A percentile compares a stretch with the other conserved stretches of the same genome.
These are phyloP conservation scores for Helicoverpa assulta DNA, from an alignment of 2,888 invertebrate genomes.

Conservation along the genomic window DNA sequence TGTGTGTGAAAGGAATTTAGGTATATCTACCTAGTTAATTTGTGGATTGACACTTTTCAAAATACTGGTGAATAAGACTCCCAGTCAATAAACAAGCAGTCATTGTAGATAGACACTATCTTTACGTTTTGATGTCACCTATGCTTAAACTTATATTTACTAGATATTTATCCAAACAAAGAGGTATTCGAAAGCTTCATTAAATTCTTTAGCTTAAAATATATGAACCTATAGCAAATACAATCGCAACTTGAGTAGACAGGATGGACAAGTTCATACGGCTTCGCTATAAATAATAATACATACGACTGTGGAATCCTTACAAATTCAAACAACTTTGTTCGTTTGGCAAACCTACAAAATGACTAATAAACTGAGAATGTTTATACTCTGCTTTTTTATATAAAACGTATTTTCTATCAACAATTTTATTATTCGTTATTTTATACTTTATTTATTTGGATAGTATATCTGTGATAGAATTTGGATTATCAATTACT, in stretches of 20 bases:
- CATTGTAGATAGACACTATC: no score
- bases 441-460: background rate
- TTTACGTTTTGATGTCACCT: no score
- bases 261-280: conserved; percentile 46
- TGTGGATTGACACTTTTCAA: no score
- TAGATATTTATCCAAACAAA: no score
- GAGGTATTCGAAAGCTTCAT: background rate
- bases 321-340: conserved; percentile 49
- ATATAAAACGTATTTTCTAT: background rate
- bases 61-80: no score
- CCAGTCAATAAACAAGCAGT: no score
- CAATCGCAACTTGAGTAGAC: conserved; percentile 33
- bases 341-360: conserved; percentile 53
- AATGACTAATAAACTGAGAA: conserved; percentile 23
- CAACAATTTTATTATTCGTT: background rate
- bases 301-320: conserved; percentile 58
- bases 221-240: conserved; percentile 11
- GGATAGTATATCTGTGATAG: no score
- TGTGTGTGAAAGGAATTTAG: no score
- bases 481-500: no score
- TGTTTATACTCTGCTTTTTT: conserved; percentile 3
- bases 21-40: no score
- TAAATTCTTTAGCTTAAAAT: background rate
- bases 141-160: no score
- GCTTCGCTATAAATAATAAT: conserved; percentile 61